phyloP scores from a whole-genome alignment of 2,888 invertebrate genomes.

The Vandiemenella viatica region DNA sequence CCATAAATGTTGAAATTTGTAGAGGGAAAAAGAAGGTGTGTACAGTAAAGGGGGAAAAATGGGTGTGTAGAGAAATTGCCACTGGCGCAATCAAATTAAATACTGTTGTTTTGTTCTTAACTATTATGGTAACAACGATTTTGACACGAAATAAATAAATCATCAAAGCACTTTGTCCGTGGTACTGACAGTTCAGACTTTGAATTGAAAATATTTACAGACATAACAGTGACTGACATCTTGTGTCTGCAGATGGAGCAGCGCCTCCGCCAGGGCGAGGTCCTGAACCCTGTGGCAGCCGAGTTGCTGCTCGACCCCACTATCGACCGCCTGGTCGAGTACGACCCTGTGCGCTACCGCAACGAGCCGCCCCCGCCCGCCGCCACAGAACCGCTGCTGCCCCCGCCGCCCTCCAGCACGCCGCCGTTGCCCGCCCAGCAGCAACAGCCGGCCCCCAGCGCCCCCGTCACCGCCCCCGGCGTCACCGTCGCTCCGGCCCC shows the following conservation, averaged over 20 bases:
- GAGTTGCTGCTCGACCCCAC: conserved; percentile 62
- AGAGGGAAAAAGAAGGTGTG: no score
- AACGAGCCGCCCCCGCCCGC: conserved; percentile 4
- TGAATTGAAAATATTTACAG: no score
- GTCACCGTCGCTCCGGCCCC: background rate
- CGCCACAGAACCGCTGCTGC: conserved; percentile 10
- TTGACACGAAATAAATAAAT: no score
- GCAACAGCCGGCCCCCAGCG: conserved; percentile 22
- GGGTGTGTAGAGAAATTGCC: no score
- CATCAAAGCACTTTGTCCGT: no score
- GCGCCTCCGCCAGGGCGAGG: conserved; percentile 67
- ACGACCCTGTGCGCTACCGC: conserved; percentile 52
- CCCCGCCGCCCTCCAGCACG: background rate
- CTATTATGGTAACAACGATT: no score
- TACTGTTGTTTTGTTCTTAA: no score
- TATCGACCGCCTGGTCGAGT: conserved; percentile 63
- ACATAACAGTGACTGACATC: no score
- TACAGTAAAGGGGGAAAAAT: no score
- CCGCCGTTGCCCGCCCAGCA: background rate
- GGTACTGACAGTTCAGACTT: no score
- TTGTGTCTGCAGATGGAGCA: conserved; percentile 43
- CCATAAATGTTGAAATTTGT: no score
- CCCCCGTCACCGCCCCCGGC: conserved; percentile 18
- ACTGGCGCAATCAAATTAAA: no score
- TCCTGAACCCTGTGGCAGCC: conserved; percentile 59